Conservation (phyloP, 2,888 invertebrate genomes). For the Drosophila suboccidentalis region DNA sequence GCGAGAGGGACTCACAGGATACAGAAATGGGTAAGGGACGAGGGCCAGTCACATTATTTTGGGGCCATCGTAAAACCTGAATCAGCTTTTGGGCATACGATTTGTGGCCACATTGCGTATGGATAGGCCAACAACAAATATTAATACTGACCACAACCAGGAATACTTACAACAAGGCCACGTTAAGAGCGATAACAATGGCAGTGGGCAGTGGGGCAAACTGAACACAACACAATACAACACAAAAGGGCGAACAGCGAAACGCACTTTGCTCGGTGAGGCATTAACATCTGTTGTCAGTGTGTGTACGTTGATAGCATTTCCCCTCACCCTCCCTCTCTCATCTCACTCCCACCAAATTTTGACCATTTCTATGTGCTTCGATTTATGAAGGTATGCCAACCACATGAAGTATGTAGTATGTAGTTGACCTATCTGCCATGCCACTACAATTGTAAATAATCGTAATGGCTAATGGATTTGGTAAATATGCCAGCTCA, state of each 20-base stretch:
- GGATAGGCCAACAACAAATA: conserved; percentile 47
- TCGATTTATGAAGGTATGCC: conserved; percentile 48
- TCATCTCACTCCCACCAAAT: neutral
- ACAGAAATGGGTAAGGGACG: neutral
- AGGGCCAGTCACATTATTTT: conserved; percentile 30
- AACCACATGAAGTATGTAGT: conserved; percentile 4
- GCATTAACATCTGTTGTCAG: conserved; percentile 79
- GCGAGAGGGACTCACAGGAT: conserved; percentile 44
- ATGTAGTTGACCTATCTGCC: conserved; percentile 4
- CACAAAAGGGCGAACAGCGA: conserved; percentile 67
- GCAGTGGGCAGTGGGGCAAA: conserved; percentile 33
- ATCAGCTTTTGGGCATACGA: conserved; percentile 68
- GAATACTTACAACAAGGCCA: conserved; percentile 32
- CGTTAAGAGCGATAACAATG: conserved; percentile 40
- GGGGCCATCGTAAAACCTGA: conserved; percentile 68
- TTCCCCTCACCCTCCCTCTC: neutral
- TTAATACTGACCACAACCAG: conserved; percentile 66
- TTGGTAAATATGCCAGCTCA: conserved; percentile 48
- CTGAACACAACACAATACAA: conserved; percentile 6
- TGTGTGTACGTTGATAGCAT: conserved; percentile 9
- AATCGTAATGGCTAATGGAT: conserved; percentile 58
- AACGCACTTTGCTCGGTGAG: conserved; percentile 77
- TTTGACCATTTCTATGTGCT: conserved; percentile 29
- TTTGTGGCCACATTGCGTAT: conserved; percentile 72
- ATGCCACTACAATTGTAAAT: conserved; percentile 33